These are phyloP conservation scores for Augiades crinisus DNA, from an alignment of 2,888 invertebrate genomes.

Conservation along the genomic window DNA sequence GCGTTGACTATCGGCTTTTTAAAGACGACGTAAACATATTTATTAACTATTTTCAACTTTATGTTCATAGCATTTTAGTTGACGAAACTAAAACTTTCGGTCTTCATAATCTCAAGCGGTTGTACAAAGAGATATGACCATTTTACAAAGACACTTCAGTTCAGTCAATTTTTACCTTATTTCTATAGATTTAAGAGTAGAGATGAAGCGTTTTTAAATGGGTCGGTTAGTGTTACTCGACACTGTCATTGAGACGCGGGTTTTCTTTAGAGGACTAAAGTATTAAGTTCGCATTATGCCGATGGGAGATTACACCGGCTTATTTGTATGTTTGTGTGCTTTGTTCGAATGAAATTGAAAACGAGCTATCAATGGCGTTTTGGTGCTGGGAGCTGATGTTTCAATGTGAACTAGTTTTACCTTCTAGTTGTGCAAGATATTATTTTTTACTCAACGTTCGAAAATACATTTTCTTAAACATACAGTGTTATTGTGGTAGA, in stretches of 20 bases:
- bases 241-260: conserved; percentile 46
- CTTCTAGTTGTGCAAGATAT: too few species aligned
- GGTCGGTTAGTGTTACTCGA: conserved; percentile 39
- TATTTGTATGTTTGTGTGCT: conserved; percentile 11
- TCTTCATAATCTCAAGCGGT: conserved; percentile 5
- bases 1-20: conserved; percentile 50
- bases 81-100: background rate
- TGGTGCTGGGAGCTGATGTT: conserved; percentile 2
- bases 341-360: conserved; percentile 7
- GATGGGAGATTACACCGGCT: conserved; percentile 24
- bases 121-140: conserved; percentile 4
- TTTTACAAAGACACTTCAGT: background rate
- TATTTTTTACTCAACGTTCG: too few species aligned
- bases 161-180: conserved; percentile 5
- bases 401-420: too few species aligned
- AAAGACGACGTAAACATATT: conserved; percentile 9
- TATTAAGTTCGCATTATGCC: conserved; percentile 25
- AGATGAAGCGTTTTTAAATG: background rate
- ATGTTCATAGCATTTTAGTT: background rate
- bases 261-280: conserved; percentile 12
- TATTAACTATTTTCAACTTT: conserved; percentile 6
- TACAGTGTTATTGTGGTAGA: too few species aligned
- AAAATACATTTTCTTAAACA: too few species aligned
- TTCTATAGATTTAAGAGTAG: conserved; percentile 24
- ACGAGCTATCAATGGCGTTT: conserved; percentile 1